These are phyloP conservation scores for Rhyzopertha dominica DNA, from an alignment of 1,140 invertebrate genomes.

Conservation along the genomic window DNA sequence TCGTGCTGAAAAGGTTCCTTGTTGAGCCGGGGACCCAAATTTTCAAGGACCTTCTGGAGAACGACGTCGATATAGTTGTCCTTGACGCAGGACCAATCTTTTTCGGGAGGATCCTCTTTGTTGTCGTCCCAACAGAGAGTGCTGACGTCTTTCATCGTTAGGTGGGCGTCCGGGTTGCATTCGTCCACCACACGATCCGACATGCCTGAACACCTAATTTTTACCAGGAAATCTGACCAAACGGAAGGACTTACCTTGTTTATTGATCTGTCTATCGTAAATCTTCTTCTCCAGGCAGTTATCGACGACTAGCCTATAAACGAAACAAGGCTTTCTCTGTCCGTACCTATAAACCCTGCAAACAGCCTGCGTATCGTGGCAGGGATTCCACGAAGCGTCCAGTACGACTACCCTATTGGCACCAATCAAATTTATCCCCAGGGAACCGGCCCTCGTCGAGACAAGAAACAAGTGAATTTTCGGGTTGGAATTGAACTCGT, in stretches of 20 bases:
- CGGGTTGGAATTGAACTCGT: slow-evolving; percentile 93
- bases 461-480: slow-evolving; percentile 89
- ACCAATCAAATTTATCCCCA: slow-evolving; percentile 96
- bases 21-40: slow-evolving; percentile 65
- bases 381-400: slow-evolving; percentile 99
- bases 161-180: slow-evolving; percentile 92
- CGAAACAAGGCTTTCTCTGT: slow-evolving; percentile 89
- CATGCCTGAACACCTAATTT: slow-evolving; percentile 54
- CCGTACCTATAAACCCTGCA: slow-evolving; percentile 97
- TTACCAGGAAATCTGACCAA: neutral
- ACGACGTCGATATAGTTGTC: slow-evolving; percentile 78
- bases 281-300: slow-evolving; percentile 97
- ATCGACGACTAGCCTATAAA: slow-evolving; percentile 95
- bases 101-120: slow-evolving; percentile 63
- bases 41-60: slow-evolving; percentile 63
- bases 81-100: slow-evolving; percentile 63
- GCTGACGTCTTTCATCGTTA: slow-evolving; percentile 91
- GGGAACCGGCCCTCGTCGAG: slow-evolving; percentile 93
- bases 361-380: slow-evolving; percentile 97
- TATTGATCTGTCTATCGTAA: slow-evolving; percentile 96
- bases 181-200: slow-evolving; percentile 97
- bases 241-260: slow-evolving; percentile 62
- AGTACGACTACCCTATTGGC: slow-evolving; percentile 97
- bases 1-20: slow-evolving; percentile 96
- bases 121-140: slow-evolving; percentile 91